Conservation (phyloP, 1,140 invertebrate genomes). For the Penaeus chinensis region DNA sequence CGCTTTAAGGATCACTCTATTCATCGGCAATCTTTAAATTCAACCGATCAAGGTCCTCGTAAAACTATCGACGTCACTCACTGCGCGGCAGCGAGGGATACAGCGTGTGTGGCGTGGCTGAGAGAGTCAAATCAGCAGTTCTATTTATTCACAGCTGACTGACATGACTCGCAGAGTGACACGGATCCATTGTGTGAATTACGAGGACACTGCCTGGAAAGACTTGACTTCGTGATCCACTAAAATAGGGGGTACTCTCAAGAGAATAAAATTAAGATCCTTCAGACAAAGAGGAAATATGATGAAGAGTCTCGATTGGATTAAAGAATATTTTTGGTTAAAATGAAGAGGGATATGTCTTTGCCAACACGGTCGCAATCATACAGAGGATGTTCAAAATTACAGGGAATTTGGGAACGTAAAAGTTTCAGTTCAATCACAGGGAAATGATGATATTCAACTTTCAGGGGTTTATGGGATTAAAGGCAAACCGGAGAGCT, state of each 20-base stretch:
- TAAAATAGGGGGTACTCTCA: background rate
- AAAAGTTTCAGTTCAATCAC: too few relatives aligned
- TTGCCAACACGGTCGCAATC: too few relatives aligned
- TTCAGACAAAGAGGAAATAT: too few relatives aligned
- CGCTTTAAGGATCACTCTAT: slow-evolving; percentile 28
- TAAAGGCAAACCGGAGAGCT: too few relatives aligned
- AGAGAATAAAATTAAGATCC: too few relatives aligned
- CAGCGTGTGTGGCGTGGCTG: background rate
- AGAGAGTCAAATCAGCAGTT: slow-evolving; percentile 1
- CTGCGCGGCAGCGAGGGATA: background rate
- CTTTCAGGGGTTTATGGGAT: too few relatives aligned
- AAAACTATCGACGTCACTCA: background rate
- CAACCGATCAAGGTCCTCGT: background rate
- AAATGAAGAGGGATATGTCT: too few relatives aligned
- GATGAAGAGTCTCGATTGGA: too few relatives aligned
- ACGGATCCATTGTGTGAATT: slow-evolving; percentile 20
- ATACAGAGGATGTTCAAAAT: too few relatives aligned
- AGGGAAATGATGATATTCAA: too few relatives aligned
- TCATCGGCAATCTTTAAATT: slow-evolving; percentile 40
- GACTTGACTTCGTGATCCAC: slow-evolving; percentile 4
- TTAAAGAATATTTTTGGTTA: too few relatives aligned
- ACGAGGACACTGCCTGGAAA: background rate
- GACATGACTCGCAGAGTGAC: background rate
- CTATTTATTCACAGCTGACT: slow-evolving; percentile 30
- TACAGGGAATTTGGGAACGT: too few relatives aligned